These are phyloP conservation scores for Chymomyza amoena DNA, from an alignment of 2,888 invertebrate species.

Conservation along the genomic window DNA sequence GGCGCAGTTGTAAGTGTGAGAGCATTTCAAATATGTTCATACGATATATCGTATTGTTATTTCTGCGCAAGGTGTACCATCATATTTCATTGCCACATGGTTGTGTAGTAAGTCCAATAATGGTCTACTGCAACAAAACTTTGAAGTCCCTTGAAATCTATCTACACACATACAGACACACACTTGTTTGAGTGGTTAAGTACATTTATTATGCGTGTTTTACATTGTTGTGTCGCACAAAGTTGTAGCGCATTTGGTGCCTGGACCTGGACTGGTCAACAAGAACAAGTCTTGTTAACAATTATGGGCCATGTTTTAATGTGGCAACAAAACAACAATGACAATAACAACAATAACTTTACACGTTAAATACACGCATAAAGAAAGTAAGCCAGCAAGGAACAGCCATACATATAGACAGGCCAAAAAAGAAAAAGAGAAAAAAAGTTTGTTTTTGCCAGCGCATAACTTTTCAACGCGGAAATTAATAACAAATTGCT, in stretches of 20 bases:
- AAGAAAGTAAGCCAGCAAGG: constrained; percentile 22
- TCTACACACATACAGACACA: background rate
- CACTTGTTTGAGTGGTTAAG: constrained; percentile 22
- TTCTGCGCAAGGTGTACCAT: background rate
- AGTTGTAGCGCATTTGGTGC: constrained; percentile 53
- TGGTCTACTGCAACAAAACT: background rate
- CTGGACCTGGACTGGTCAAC: constrained; percentile 55
- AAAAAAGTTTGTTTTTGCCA: constrained; percentile 38
- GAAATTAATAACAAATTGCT: constrained; percentile 74
- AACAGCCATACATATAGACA: constrained; percentile 10
- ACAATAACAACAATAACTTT: constrained; percentile 59
- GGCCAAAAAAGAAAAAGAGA: constrained; percentile 27
- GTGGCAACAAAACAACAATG: constrained; percentile 44
- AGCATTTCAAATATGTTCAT: constrained; percentile 39
- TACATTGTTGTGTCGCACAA: constrained; percentile 64
- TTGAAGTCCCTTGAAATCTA: background rate
- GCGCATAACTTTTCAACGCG: constrained; percentile 56
- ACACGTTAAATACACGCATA: constrained; percentile 59
- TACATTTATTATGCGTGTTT: constrained; percentile 71
- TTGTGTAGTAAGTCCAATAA: background rate
- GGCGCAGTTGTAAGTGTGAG: constrained; percentile 25
- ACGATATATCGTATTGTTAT: background rate
- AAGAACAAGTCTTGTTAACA: constrained; percentile 69
- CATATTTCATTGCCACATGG: background rate
- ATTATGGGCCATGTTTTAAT: constrained; percentile 70